Base-by-base conservation (phyloP, 2,113 vertebrate species). In the Corvus hawaiiensis region DNA sequence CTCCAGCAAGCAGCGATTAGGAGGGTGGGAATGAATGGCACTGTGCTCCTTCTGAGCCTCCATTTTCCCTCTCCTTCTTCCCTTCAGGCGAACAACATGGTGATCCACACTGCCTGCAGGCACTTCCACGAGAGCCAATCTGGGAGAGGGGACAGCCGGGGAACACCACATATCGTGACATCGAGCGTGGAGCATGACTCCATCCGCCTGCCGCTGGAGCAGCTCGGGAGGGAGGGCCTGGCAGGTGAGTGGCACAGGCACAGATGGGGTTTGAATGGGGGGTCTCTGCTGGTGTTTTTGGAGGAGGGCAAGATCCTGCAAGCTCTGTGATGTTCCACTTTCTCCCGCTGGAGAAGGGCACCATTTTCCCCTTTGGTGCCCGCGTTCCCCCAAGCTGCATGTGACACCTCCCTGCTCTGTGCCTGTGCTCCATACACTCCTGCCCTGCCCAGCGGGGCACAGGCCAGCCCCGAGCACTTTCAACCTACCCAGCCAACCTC, bases 121-220 rank as follows among this genome's bases (percentile, higher is more conserved):
- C 95, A 98, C 56, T 99, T 98, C 97, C 95, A 61, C 1, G 94
- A 97, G 13, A 96, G 32, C 83, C 87, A 71, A 30, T 7, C 9
- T 21, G 5, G 20, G 28, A 27, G 1, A 0, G 22, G 88, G 27
- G 63, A 90, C 16, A 49, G 88, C 27, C 24, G 2, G 6, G 82
- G 82, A n/a, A 62, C 44, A 11, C 99, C 99, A 1, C 99, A 99
- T 90, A 76, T 99, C 0, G 83, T 99, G 90, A 98, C 98, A 2
- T 99, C 98, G 3, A 98, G 97, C 0, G 98, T 99, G 93, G 99
- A 99, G 56, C 99, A 99, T 0, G 99, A 99, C 97, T 99, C 99
- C 0, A 43, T 99, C 85, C 98, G 97, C 30, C 97, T 99, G 35
- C 97, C 97, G 0, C 98, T 98, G 72, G 98, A 99, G 83, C 98